Evolutionary conservation across 2,888 invertebrate species (phyloP), one percentile per base, ranked within the genome.

Genomic region (Drosophila flavopinicola): DNA sequence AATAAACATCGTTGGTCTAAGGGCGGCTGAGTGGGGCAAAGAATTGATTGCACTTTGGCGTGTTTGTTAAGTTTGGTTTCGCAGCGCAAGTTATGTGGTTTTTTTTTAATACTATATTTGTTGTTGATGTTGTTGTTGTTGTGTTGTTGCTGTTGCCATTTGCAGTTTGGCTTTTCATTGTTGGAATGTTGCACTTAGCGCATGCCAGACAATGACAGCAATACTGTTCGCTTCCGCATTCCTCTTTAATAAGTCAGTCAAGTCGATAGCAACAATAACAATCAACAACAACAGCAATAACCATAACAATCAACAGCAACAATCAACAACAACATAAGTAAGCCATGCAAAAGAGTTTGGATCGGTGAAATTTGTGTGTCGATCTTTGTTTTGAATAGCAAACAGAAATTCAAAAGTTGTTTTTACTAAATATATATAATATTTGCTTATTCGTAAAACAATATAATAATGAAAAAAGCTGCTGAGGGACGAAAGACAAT

Each of bases 1-100:
- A 42, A 52, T 35, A 41, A 42, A 58, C 51, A 48, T 13, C 11
- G 47, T 30, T 10, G 25, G 39, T 30, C 25, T 2, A 44, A 53
- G 60, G 52, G 66, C 27, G 38, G 30, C 32, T 6, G 27, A 20
- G 42, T 39, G 47, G 29, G 53, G 56, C 24, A 52, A 53, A 51
- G 63, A 66, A 59, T 67, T 83, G 66, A 75, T 72, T 77, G 77
- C 76, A 52, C 57, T 73, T 73, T 75, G 75, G 75, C 75, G 77
- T 76, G 73, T 66, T 70, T 66, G 39, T 54, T 60, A 48, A 64
- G 57, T 60, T 63, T 24, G 15, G 11, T 11, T 27, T 42, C 48
- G 60, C 33, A 35, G 51, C 66, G 30, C 27, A 33, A 57, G 56
- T 29, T 20, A 32, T 51, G 51, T 51, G 29, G 25, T 51, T 32